These are phyloP conservation scores for Congeria kusceri DNA, from an alignment of 2,888 invertebrate species.

Conservation along the genomic window DNA sequence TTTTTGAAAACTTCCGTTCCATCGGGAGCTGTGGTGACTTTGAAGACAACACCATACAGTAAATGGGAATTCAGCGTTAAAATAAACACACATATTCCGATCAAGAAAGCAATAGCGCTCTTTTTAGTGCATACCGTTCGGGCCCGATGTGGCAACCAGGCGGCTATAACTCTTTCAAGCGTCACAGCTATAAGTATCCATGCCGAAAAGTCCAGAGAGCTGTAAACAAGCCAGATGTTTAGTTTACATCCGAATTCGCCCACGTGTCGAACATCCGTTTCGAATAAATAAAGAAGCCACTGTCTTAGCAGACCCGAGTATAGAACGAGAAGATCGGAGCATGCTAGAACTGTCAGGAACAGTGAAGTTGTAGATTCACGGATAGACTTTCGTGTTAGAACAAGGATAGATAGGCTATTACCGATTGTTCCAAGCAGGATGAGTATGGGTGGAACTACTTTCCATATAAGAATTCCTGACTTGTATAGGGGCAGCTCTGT, in stretches of 20 bases:
- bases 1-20: slow-evolving; percentile 14
- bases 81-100: slow-evolving; percentile 53
- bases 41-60: slow-evolving; percentile 66
- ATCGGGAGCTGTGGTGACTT: not conserved
- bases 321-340: slow-evolving; percentile 73
- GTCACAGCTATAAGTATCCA: slow-evolving; percentile 81
- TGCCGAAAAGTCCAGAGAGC: slow-evolving; percentile 74
- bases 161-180: slow-evolving; percentile 75
- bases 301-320: slow-evolving; percentile 77
- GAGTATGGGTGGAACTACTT: slow-evolving; percentile 71
- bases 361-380: slow-evolving; percentile 69
- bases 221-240: slow-evolving; percentile 75
- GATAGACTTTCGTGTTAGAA: slow-evolving; percentile 68
- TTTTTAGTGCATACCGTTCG: slow-evolving; percentile 64
- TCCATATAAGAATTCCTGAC: slow-evolving; percentile 67
- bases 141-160: slow-evolving; percentile 74
- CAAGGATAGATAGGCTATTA: slow-evolving; percentile 72
- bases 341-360: slow-evolving; percentile 73
- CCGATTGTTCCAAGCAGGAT: slow-evolving; percentile 77
- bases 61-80: slow-evolving; percentile 71
- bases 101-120: slow-evolving; percentile 49
- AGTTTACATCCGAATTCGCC: slow-evolving; percentile 67
- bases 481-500: slow-evolving; percentile 28
- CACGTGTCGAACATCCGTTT: slow-evolving; percentile 67
- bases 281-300: slow-evolving; percentile 60